Evolutionary conservation across 2,113 vertebrate species (phyloP).

Genomic region (Pseudorasbora parva): DNA sequence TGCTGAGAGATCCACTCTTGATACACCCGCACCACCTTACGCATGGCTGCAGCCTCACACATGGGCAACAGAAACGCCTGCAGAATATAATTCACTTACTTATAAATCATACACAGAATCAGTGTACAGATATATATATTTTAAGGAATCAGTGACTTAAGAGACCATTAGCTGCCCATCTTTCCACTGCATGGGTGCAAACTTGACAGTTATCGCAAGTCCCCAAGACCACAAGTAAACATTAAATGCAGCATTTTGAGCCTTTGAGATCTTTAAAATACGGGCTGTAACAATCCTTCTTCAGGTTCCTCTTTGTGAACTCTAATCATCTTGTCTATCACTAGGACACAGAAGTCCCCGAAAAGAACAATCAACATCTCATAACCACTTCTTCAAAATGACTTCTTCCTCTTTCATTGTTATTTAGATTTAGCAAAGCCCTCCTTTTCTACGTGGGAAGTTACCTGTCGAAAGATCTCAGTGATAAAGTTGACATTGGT

Average conservation of each 20-base stretch:
- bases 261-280: not conserved
- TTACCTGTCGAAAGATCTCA: constrained; percentile 98
- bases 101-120: not conserved
- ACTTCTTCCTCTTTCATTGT: constrained; percentile 9
- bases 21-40: constrained; percentile 95
- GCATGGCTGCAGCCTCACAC: constrained; percentile 97
- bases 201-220: too few relatives aligned
- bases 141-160: not conserved
- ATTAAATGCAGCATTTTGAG: not conserved
- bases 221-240: too few relatives aligned
- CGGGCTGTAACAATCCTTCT: not conserved
- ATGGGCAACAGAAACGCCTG: constrained; percentile 96
- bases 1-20: constrained; percentile 98
- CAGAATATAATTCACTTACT: not conserved
- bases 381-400: constrained; percentile 17
- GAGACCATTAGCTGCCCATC: not conserved
- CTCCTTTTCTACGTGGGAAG: not conserved
- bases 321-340: not conserved
- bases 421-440: not conserved
- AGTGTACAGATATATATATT: not conserved
- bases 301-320: constrained; percentile 18
- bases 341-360: not conserved
- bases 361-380: constrained; percentile 6
- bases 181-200: not conserved
- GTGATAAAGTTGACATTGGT: constrained; percentile 97